Base-by-base conservation (phyloP, 1,140 invertebrate genomes). In the Hirudo medicinalis region DNA sequence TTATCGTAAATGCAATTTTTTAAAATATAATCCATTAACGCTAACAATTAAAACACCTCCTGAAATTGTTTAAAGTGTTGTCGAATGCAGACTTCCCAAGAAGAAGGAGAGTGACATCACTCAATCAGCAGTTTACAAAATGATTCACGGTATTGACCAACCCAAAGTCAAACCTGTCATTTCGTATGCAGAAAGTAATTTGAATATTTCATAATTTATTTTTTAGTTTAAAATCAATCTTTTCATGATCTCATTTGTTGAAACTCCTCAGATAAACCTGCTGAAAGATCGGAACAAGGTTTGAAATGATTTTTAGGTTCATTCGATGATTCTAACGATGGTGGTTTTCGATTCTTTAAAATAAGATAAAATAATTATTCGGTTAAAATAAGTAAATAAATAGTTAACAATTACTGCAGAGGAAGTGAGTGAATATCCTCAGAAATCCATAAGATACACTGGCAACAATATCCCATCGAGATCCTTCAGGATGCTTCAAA, bases 391-490 rank as follows among this genome's bases (percentile, higher is more conserved):
- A 36, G 6, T 36, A 36, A 36, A 36, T 36, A 36, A 36, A 36
- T 36, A 36, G 32, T 36, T 36, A 36, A 3, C 32, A 36, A 36
- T 3, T 36, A 36, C 43, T 17, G 43, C 43, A 15, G 43, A 49
- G 4, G 43, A 49, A 49, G 15, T 9, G 43, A 17, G 43, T 49
- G 43, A 49, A 49, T 49, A 49, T 49, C 43, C 43, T 17, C 43
- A 49, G 43, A 71, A 71, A 72, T 79, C 79, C 0, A 79, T 80
- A 36, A 73, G 80, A 78, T 92, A 92, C 78, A 89, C 85, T 72
- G 90, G 90, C 72, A 87, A 88, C 77, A 86, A 88, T 75, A 92
- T 92, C 79, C 91, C 91, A 67, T 91, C 90, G 73, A 86, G 89
- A 78, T 91, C 90, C 25, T 92, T 92, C 80, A 87, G 86, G 79